Evolutionary conservation across 1,140 invertebrate genomes (phyloP), one percentile per base, ranked within the genome.

Genomic region (Pseudomyrmex concolor): DNA sequence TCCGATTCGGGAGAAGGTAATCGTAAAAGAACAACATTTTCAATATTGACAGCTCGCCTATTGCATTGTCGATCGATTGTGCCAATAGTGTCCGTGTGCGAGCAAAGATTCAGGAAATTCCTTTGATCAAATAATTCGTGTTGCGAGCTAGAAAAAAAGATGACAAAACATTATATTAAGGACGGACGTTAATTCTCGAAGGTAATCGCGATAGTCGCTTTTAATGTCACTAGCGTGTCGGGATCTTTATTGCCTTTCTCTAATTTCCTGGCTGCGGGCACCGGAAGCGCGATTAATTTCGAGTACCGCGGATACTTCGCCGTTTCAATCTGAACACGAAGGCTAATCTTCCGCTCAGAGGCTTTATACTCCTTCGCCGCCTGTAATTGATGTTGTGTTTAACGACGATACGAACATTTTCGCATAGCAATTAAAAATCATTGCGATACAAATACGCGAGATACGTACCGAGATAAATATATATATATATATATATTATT

Each of bases 231-330:
- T 73, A 73, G n/a, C 57, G 48, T 73, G 68, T 74, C 70, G 43
- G 22, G 22, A 10, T 5, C 57, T 81, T 81, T 50, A 81, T 72
- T 70, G 55, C 60, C 25, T 74, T 74, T 74, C 57, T 5, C 72
- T 82, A 82, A 82, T 82, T 63, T 74, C 70, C 48, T 64, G 25
- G 70, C 70, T 13, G 17, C 25, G 1, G 59, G 48, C 59, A 63
- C 73, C 45, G 59, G 45, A 82, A 62, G 57, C 67, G 50, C 57
- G 48, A 73, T 73, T 78, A 78, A 78, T 78, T 78, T 78, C n/a
- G 4, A 48, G 59, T 34, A 7, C 34, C 12, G 34, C 7, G 43
- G 59, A 45, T 59, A 59, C n/a, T 70, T 70, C 57, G 34, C 34
- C 15, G 2, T 68, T 70, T 68, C 43, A 48, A 70, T 70, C 67